These are phyloP conservation scores for Caranx ignobilis DNA, from an alignment of 2,113 vertebrate species.

Conservation along the genomic window DNA sequence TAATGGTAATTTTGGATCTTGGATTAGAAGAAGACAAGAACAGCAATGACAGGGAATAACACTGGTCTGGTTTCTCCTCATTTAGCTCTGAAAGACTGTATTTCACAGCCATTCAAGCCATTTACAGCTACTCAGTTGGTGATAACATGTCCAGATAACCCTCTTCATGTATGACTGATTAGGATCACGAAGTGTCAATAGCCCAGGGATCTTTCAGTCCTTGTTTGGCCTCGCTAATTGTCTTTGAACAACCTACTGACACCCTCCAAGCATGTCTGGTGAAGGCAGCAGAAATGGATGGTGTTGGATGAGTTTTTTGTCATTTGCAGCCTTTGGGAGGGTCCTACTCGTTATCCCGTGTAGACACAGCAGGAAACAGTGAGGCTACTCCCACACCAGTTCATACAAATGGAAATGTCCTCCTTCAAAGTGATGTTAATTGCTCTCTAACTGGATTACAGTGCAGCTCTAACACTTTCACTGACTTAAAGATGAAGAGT, in stretches of 20 bases:
- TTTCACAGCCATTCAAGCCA: constrained; percentile 8
- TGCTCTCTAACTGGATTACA: constrained; percentile 55
- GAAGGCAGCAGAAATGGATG: constrained; percentile 51
- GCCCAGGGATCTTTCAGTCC: constrained; percentile 22
- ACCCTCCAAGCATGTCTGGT: constrained; percentile 36
- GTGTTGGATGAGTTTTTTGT: constrained; percentile 56
- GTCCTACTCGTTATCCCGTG: constrained; percentile 50
- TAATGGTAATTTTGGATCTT: constrained; percentile 66
- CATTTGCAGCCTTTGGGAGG: constrained; percentile 46
- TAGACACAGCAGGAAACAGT: constrained; percentile 59
- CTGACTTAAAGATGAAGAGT: constrained; percentile 6
- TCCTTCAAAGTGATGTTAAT: constrained; percentile 47
- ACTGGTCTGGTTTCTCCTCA: not conserved
- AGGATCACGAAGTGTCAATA: constrained; percentile 39
- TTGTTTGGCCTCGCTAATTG: constrained; percentile 58
- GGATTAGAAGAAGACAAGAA: constrained; percentile 53
- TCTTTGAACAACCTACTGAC: constrained; percentile 66
- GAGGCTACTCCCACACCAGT: constrained; percentile 55
- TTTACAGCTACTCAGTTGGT: constrained; percentile 19
- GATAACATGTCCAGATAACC: constrained; percentile 5
- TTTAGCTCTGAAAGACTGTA: constrained; percentile 36
- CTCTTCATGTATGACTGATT: constrained; percentile 44
- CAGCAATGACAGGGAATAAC: constrained; percentile 56
- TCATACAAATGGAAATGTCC: constrained; percentile 72
- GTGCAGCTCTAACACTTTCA: constrained; percentile 32